Evolutionary conservation across 2,888 invertebrate species (phyloP).

Genomic region (Gastrophysa polygoni): DNA sequence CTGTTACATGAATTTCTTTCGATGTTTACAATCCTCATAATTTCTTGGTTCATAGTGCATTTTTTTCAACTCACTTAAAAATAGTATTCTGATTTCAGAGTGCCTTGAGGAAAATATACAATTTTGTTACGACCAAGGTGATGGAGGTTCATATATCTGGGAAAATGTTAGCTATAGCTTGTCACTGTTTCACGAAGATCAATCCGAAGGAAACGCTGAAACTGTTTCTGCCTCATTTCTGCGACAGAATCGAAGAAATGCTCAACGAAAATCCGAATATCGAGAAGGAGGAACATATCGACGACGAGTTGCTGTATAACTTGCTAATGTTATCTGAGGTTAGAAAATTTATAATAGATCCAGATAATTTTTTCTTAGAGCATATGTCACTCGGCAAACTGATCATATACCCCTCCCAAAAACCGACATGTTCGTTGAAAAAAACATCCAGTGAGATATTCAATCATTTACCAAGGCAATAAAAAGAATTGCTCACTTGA

Average conservation of each 20-base stretch:
- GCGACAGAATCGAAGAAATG: constrained; percentile 68
- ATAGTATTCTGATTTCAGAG: constrained; percentile 52
- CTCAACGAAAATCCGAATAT: constrained; percentile 70
- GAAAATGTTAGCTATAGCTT: constrained; percentile 75
- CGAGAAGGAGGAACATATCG: constrained; percentile 75
- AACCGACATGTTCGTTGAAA: too few species aligned
- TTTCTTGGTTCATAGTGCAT: too few species aligned
- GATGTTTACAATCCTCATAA: too few species aligned
- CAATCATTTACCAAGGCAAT: too few species aligned
- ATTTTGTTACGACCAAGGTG: constrained; percentile 76
- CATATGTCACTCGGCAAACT: too few species aligned
- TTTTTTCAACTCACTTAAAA: neutral
- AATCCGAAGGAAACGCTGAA: constrained; percentile 74
- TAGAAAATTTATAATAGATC: too few species aligned
- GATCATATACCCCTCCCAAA: too few species aligned
- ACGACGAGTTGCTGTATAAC: constrained; percentile 79
- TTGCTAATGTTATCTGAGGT: constrained; percentile 74
- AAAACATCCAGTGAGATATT: too few species aligned
- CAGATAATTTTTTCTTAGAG: too few species aligned
- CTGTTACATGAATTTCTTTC: too few species aligned
- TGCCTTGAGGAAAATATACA: constrained; percentile 76
- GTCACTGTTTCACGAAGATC: constrained; percentile 69
- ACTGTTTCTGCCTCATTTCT: constrained; percentile 74
- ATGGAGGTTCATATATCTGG: constrained; percentile 86
- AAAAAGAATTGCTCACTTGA: too few species aligned